phyloP scores from a whole-genome alignment of 2,113 vertebrate species.

The Leptocoma aspasia region DNA sequence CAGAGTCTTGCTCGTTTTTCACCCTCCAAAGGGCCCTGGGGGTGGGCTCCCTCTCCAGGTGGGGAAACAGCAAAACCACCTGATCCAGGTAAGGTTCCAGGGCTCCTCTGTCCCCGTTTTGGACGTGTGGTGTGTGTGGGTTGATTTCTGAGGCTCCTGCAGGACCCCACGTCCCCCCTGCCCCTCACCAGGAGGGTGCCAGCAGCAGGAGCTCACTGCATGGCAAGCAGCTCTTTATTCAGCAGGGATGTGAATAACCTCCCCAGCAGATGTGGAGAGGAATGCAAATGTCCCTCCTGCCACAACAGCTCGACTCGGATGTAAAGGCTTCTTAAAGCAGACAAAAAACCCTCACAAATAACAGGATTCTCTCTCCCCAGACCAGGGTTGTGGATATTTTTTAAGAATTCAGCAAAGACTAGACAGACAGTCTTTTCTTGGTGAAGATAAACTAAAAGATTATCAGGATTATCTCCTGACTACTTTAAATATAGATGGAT shows the following conservation, averaged over 20 bases:
- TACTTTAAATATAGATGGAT: not conserved
- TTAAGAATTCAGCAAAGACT: not conserved
- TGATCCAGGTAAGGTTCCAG: rapidly evolving
- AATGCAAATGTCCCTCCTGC: not conserved
- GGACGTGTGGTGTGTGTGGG: not conserved
- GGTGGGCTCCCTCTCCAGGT: no score
- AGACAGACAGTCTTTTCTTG: not conserved
- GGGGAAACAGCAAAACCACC: no score
- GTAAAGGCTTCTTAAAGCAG: not conserved
- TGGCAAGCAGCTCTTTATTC: not conserved
- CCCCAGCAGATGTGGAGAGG: not conserved
- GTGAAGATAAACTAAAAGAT: not conserved
- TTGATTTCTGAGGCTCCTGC: no score
- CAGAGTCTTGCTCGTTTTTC: no score
- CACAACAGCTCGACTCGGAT: not conserved
- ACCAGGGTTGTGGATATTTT: not conserved
- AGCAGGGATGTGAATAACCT: not conserved
- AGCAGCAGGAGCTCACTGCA: not conserved
- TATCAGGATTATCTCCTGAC: not conserved
- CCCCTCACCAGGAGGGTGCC: not conserved
- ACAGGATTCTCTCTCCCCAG: not conserved
- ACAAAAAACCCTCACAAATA: not conserved
- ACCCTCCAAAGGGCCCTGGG: no score
- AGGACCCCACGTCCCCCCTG: not conserved
- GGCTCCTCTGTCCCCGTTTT: not conserved